phyloP scores from a whole-genome alignment of 2,797 vertebrate species.

The Urocyon cinereoargenteus region DNA sequence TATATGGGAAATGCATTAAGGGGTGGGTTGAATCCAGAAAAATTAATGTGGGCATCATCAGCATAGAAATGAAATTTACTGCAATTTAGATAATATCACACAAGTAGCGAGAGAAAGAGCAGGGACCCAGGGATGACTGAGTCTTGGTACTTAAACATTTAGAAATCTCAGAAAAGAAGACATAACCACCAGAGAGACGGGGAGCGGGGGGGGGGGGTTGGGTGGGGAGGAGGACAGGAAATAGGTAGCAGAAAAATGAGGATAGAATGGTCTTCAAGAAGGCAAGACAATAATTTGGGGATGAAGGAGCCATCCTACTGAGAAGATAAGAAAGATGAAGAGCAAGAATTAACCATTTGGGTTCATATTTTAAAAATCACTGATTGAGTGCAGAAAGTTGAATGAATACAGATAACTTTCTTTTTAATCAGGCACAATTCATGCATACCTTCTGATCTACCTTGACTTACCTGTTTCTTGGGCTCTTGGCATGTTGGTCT shows the following conservation, averaged over 20 bases:
- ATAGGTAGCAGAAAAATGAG: neutral
- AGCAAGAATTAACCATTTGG: neutral
- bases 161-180: neutral
- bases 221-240: fast-evolving
- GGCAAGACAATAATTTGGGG: neutral
- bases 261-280: neutral
- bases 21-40: neutral
- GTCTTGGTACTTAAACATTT: neutral
- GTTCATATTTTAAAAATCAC: neutral
- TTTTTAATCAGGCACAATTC: neutral
- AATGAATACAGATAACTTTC: neutral
- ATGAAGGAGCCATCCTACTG: fast-evolving
- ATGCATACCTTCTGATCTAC: neutral
- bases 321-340: neutral
- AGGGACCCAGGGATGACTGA: neutral
- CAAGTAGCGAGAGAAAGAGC: neutral
- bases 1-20: neutral
- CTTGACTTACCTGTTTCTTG: neutral
- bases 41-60: neutral
- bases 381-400: neutral
- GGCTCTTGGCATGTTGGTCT: neutral
- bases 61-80: neutral
- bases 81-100: neutral
- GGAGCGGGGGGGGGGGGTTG: fast-evolving
- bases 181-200: neutral